Conservation (phyloP, 2,797 vertebrate genomes). For the Galago senegalensis region DNA sequence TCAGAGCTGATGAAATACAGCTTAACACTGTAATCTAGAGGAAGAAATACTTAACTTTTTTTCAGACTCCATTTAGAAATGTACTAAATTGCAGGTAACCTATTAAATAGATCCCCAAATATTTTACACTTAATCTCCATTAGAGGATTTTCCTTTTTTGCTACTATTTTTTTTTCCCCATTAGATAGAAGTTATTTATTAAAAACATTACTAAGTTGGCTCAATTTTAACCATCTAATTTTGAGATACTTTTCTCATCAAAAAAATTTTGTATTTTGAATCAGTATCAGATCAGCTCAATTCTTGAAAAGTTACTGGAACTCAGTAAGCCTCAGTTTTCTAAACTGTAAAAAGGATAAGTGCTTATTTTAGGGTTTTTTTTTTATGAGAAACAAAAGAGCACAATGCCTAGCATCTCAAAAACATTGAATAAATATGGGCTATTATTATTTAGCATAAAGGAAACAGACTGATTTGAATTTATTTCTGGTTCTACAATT, state of each 20-base stretch:
- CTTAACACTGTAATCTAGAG: neutral
- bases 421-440: neutral
- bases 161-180: neutral
- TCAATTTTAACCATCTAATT: constrained; percentile 5
- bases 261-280: constrained; percentile 34
- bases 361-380: neutral
- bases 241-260: neutral
- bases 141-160: neutral
- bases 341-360: neutral
- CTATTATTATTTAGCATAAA: neutral
- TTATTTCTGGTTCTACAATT: neutral
- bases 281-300: constrained; percentile 21
- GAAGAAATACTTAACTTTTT: neutral
- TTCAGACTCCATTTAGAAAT: constrained; percentile 39
- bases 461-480: neutral
- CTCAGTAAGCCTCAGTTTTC: constrained; percentile 4
- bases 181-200: neutral
- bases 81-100: neutral
- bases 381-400: neutral
- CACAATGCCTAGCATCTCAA: neutral
- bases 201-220: neutral
- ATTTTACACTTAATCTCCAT: constrained; percentile 15
- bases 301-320: neutral
- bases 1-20: neutral
- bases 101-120: constrained; percentile 45